Evolutionary conservation across 35 echinoderm and acorn worm genomes (phyloP).

Genomic region (Chiridota heheva): DNA sequence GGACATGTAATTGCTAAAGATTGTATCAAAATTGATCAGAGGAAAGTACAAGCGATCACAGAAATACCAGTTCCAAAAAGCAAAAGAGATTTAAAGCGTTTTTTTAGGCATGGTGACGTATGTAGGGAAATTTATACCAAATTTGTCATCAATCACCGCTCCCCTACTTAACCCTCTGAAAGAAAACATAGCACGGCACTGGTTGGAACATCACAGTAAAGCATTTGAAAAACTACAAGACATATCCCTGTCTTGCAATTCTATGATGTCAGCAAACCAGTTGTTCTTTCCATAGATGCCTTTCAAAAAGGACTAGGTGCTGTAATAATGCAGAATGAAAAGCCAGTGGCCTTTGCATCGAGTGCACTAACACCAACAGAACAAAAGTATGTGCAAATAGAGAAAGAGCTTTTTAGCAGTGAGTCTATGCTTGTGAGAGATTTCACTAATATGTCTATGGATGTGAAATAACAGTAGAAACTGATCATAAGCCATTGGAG

Average conservation of each 20-base stretch:
- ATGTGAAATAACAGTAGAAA: not conserved
- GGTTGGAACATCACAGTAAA: constrained; percentile 9
- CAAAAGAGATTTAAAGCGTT: not conserved
- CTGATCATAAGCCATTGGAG: constrained; percentile 14
- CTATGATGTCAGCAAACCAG: constrained; percentile 37
- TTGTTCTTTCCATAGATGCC: not conserved
- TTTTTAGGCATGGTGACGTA: not conserved
- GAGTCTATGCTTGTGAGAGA: constrained; percentile 19
- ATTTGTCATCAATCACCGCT: not conserved
- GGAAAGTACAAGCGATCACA: not conserved
- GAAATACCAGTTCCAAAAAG: constrained; percentile 18
- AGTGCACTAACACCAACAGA: constrained; percentile 11
- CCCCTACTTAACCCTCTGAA: not conserved
- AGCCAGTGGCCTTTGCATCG: constrained; percentile 28
- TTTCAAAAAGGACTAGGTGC: constrained; percentile 10
- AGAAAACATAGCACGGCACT: constrained; percentile 8
- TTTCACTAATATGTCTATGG: constrained; percentile 51
- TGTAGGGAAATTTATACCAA: not conserved
- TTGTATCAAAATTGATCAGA: not conserved
- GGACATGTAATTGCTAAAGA: not conserved
- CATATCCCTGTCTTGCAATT: not conserved
- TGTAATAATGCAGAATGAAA: constrained; percentile 1
- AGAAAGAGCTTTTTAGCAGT: constrained; percentile 46
- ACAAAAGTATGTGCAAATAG: constrained; percentile 31
- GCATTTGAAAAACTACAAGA: constrained; percentile 15